Conservation (phyloP, 2,797 vertebrate genomes). For the Eospalax fontanierii region DNA sequence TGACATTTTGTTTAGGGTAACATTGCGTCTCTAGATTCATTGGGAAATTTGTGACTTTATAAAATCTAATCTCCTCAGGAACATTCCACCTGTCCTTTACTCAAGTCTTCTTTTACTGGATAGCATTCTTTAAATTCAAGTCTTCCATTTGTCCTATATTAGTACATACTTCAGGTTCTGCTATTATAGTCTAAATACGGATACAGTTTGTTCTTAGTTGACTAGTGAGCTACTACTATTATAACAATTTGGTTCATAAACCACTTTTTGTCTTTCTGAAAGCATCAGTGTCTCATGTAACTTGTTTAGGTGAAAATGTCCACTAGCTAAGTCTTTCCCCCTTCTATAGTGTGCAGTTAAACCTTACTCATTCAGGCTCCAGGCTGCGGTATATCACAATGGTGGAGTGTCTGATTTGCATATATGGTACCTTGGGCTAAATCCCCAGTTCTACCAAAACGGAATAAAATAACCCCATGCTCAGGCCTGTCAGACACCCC, state of each 20-base stretch:
- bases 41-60: background rate
- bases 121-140: background rate
- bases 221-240: background rate
- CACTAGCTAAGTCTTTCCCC: background rate
- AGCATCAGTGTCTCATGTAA: background rate
- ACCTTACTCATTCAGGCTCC: background rate
- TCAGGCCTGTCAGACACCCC: background rate
- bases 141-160: background rate
- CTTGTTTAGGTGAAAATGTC: background rate
- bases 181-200: background rate
- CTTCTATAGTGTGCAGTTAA: background rate
- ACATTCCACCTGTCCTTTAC: background rate
- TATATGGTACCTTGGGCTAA: background rate
- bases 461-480: background rate
- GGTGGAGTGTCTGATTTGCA: background rate
- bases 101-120: background rate
- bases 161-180: background rate
- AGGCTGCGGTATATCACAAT: background rate
- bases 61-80: conserved; percentile 29
- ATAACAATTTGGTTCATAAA: background rate
- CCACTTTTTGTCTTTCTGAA: background rate
- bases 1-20: background rate
- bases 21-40: background rate
- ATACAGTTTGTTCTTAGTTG: background rate
- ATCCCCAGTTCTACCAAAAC: background rate